Base-by-base conservation (phyloP, 1,140 invertebrate species). In the Metopolophium dirhodum region DNA sequence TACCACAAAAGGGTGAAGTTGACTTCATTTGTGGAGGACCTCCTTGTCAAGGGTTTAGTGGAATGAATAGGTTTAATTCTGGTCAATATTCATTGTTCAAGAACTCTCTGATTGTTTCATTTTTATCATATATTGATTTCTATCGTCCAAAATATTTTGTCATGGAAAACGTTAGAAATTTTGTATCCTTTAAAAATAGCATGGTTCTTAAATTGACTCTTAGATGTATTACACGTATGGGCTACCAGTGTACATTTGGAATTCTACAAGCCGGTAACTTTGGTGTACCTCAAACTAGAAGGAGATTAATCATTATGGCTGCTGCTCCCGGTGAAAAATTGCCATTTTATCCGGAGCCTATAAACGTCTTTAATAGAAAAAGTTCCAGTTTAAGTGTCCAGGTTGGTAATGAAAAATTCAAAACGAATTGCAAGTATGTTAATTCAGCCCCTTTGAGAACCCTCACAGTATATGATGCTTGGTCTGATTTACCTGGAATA, bases 21-120 rank as follows among this genome's bases (percentile, higher is more conserved):
- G 98, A 98, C 94, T 95, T 98, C 77, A 95, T 99, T 7, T 98
- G 97, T 95, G 98, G 98, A 68, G 98, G 98, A 11, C 98, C 98
- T n/a, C 98, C 98, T 2, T 99, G 98, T 95, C 98, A 99, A 95
- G 98, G 98, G 0, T 99, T 98, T 95, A 98, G 97, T 94, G 97
- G 97, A 47, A 98, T 98, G 97, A 98, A 98, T 95, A 96, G 98
- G 37, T 98, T 98, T 95, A 98, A 98, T 95, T 97, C 96, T 0
- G 95, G 97, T n/a, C 97, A 98, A 94, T 98, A 98, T 95, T 98
- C 98, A 1, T 96, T 97, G 51, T 98, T 98, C 94, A 98, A 98
- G 95, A 98, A 98, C 95, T 98, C 98, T 0, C 95, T 98, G 2
- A 97, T 98, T n/a, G 97, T 97, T 0, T 97, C 98, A 0, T 98